Evolutionary conservation across 2,888 invertebrate species (phyloP).

Genomic region (Pteria penguin): DNA sequence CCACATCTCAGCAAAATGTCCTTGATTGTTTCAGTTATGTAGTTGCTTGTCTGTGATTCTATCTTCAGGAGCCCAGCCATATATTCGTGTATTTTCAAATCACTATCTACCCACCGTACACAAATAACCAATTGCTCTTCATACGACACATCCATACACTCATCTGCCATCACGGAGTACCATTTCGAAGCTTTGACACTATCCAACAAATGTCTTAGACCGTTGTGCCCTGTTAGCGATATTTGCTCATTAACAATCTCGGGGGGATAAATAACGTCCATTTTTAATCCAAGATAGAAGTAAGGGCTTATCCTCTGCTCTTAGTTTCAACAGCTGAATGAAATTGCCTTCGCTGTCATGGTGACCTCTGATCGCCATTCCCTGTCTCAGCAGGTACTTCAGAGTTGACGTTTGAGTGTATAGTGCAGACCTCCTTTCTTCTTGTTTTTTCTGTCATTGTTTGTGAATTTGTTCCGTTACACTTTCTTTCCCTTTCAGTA

Average conservation of each 20-base stretch:
- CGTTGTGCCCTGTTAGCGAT: not conserved
- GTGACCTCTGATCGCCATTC: not conserved
- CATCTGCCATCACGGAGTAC: not conserved
- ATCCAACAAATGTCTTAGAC: not conserved
- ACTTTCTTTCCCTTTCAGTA: not conserved
- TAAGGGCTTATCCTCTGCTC: not conserved
- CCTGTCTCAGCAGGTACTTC: not conserved
- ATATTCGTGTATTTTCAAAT: not conserved
- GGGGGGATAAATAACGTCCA: not conserved
- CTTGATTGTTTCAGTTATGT: slow-evolving; percentile 23
- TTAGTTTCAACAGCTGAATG: not conserved
- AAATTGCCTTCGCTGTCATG: not conserved
- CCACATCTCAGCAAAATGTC: slow-evolving; percentile 37
- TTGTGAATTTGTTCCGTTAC: not conserved
- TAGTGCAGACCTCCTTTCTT: not conserved
- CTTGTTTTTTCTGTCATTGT: not conserved
- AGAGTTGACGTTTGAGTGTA: not conserved
- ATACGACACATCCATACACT: not conserved
- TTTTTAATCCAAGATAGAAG: not conserved
- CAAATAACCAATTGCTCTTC: slow-evolving; percentile 13
- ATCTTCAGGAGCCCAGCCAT: not conserved
- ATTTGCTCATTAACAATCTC: not conserved
- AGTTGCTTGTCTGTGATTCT: not conserved
- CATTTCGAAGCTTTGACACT: not conserved
- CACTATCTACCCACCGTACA: slow-evolving; percentile 3